Base-by-base conservation (phyloP, 1,140 invertebrate genomes). In the Caenorhabditis remanei region DNA sequence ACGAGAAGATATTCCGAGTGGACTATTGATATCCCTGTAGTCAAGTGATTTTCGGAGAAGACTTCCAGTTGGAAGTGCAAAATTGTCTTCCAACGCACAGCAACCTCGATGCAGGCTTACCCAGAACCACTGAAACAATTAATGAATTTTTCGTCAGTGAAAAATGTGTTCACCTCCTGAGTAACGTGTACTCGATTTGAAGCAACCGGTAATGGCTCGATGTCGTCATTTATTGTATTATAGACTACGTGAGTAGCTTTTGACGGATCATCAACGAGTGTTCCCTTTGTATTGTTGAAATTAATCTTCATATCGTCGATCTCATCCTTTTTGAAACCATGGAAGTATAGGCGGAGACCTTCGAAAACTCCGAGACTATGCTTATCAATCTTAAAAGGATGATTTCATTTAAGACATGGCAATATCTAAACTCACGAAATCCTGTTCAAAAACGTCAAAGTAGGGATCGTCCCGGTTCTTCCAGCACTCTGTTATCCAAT, bases 51-150 rank as follows among this genome's bases (percentile, higher is more conserved):
- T 58, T 40, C 85, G 53, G 14, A 19, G 14, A 16, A 65, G 79
- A 14, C 48, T 85, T 88, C 63, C 84, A 71, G 71, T 85, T 41
- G 83, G 71, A 82, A 67, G 75, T 43, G 94, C 93, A 97, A 97
- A 87, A 96, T 95, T 56, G 90, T 95, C 95, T 93, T 98, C 97
- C 91, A 96, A 95, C 61, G 96, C 96, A 92, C 96, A 96, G 89
- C 95, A 96, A 90, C 97, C 96, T 94, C 98, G 97, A 93, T 99
- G 97, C 83, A 99, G 96, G 58, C 96, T 97, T 0, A 95, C 96
- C 97, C 97, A 98, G 93, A 99, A 99, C 97, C 97, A 99, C 94
- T 98, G 96, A 67, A 92, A 79, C 21, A 43, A 67, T 41, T 32
- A 40, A 32, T 53, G 11, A 16, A 21, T 8, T 19, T n/a, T 32